phyloP scores from a whole-genome alignment of 1,140 invertebrate species.

The Teleogryllus occipitalis region DNA sequence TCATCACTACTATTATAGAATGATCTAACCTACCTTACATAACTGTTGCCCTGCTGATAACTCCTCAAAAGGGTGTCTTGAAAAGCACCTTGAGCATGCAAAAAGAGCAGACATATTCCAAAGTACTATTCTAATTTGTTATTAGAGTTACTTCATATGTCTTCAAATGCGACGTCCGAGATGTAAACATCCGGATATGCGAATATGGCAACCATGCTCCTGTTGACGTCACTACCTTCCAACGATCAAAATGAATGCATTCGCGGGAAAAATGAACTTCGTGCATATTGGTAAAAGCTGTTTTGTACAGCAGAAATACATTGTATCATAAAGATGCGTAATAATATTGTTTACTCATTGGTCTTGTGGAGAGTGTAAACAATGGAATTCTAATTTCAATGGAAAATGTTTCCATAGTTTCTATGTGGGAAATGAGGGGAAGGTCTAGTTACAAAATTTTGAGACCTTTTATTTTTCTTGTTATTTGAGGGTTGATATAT shows the following conservation, averaged over 20 bases:
- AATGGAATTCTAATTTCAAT: too few species aligned
- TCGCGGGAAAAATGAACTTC: not conserved
- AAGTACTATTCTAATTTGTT: conserved; percentile 4
- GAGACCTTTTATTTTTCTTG: too few species aligned
- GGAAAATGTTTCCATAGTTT: too few species aligned
- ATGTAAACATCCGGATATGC: conserved; percentile 6
- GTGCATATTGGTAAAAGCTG: not conserved
- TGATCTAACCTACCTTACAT: conserved; percentile 68
- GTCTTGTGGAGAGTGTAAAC: too few species aligned
- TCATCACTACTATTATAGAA: not conserved
- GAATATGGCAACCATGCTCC: conserved; percentile 1
- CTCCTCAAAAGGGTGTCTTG: conserved; percentile 90
- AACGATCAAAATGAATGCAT: not conserved
- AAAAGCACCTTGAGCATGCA: conserved; percentile 91
- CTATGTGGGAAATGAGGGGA: too few species aligned
- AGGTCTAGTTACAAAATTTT: too few species aligned
- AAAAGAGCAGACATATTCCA: conserved; percentile 54
- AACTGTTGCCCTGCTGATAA: conserved; percentile 88
- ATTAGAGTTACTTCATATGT: not conserved
- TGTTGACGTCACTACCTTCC: not conserved
- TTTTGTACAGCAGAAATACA: not conserved
- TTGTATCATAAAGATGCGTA: too few species aligned
- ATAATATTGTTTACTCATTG: too few species aligned
- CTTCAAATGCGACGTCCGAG: not conserved
- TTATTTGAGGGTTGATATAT: too few species aligned